phyloP scores from a whole-genome alignment of 2,797 vertebrate genomes.

The Erpetoichthys calabaricus region DNA sequence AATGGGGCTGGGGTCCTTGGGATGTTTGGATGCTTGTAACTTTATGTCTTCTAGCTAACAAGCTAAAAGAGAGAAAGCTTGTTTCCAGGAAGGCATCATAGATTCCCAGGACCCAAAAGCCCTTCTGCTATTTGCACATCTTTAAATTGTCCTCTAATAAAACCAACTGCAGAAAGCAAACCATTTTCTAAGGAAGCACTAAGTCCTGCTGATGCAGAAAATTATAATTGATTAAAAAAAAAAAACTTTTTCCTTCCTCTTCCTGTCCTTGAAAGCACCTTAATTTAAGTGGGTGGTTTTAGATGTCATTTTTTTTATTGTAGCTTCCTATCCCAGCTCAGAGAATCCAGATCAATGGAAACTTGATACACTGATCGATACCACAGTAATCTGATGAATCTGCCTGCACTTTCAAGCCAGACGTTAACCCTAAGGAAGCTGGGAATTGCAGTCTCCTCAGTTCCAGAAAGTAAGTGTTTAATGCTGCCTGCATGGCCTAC shows the following conservation, averaged over 20 bases:
- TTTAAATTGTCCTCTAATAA: slow-evolving; percentile 15
- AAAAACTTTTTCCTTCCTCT: slow-evolving; percentile 23
- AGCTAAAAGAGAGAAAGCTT: too few relatives aligned
- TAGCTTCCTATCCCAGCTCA: slow-evolving; percentile 46
- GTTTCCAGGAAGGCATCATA: too few relatives aligned
- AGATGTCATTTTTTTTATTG: slow-evolving; percentile 50
- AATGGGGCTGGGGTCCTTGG: too few relatives aligned
- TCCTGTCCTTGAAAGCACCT: slow-evolving; percentile 47
- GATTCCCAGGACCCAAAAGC: slow-evolving; percentile 11
- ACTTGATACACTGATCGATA: slow-evolving; percentile 44
- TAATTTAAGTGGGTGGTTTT: slow-evolving; percentile 34
- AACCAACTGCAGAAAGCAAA: too few relatives aligned
- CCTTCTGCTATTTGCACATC: slow-evolving; percentile 14
- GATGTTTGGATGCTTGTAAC: too few relatives aligned
- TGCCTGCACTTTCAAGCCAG: slow-evolving; percentile 34
- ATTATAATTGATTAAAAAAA: slow-evolving; percentile 15
- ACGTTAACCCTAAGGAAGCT: slow-evolving; percentile 32
- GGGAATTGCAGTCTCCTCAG: not conserved
- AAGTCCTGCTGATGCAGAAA: too few relatives aligned
- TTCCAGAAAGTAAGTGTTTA: too few relatives aligned
- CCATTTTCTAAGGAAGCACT: too few relatives aligned
- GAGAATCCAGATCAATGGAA: slow-evolving; percentile 56
- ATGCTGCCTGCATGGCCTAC: too few relatives aligned
- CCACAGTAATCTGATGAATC: slow-evolving; percentile 41
- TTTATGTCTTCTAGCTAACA: too few relatives aligned